Evolutionary conservation across 2,113 vertebrate species (phyloP).

Genomic region (Apaloderma vittatum): DNA sequence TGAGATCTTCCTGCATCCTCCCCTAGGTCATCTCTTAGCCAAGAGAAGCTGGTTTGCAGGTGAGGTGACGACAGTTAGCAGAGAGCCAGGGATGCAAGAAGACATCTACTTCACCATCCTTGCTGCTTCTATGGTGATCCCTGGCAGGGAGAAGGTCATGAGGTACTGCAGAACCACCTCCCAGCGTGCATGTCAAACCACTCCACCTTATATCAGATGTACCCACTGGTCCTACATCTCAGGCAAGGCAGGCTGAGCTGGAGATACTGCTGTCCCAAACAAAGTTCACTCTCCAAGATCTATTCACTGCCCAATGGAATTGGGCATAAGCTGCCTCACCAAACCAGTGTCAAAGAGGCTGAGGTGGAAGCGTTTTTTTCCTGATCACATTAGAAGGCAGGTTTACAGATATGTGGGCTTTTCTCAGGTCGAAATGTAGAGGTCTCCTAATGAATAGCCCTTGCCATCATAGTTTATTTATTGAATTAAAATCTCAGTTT

Average conservation of each 20-base stretch:
- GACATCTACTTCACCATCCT: fast-evolving
- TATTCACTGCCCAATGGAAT: not conserved
- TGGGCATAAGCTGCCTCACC: not conserved
- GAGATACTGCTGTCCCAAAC: not conserved
- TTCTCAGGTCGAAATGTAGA: not conserved
- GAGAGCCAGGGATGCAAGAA: not conserved
- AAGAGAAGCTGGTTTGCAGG: not conserved
- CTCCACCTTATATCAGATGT: not conserved
- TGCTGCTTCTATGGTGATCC: not conserved
- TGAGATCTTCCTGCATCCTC: not conserved
- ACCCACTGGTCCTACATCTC: not conserved
- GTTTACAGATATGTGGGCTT: not conserved
- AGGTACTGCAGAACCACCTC: not conserved
- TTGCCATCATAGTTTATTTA: not conserved
- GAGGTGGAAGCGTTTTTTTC: not conserved
- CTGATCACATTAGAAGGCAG: not conserved
- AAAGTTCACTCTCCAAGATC: not conserved
- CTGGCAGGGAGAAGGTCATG: not conserved
- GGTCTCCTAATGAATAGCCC: not conserved
- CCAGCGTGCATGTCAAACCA: not conserved
- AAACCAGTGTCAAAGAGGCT: not conserved
- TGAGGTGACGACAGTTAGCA: not conserved
- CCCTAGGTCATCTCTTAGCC: not conserved
- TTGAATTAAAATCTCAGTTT: not conserved
- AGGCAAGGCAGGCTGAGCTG: not conserved